These are phyloP conservation scores for Drosophila lini DNA, from an alignment of 1,140 invertebrate genomes.

Conservation along the genomic window DNA sequence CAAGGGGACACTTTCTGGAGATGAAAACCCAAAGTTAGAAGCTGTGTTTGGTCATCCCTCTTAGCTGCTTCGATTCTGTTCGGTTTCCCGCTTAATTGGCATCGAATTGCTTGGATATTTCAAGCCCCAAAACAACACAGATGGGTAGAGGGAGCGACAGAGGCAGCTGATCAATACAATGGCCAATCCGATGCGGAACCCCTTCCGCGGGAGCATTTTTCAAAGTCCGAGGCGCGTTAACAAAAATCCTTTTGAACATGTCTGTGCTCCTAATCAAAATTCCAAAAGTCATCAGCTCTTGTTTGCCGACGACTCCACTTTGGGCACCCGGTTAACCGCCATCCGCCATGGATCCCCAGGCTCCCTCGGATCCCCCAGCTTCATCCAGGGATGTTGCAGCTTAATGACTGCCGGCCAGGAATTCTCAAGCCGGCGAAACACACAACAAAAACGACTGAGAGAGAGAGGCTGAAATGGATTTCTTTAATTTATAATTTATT, in stretches of 20 bases:
- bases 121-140: conserved; percentile 44
- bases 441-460: conserved; percentile 18
- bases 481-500: conserved; percentile 83
- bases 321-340: conserved; percentile 51
- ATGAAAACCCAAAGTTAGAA: conserved; percentile 26
- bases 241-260: conserved; percentile 83
- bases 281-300: conserved; percentile 78
- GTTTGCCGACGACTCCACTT: conserved; percentile 47
- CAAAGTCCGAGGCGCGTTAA: conserved; percentile 80
- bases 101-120: conserved; percentile 80
- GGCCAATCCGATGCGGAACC: conserved; percentile 46
- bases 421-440: conserved; percentile 61
- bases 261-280: conserved; percentile 82
- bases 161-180: conserved; percentile 75
- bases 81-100: conserved; percentile 69
- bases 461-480: conserved; percentile 65
- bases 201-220: conserved; percentile 60
- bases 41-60: background rate
- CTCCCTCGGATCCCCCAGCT: conserved; percentile 1
- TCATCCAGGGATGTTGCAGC: conserved; percentile 33
- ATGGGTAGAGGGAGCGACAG: conserved; percentile 14
- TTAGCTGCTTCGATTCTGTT: conserved; percentile 9
- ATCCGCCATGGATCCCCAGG: conserved; percentile 1
- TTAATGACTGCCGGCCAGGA: conserved; percentile 75
- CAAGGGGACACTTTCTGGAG: background rate